phyloP scores from a whole-genome alignment of 2,113 vertebrate genomes.

The Rhagologus leucostigma region DNA sequence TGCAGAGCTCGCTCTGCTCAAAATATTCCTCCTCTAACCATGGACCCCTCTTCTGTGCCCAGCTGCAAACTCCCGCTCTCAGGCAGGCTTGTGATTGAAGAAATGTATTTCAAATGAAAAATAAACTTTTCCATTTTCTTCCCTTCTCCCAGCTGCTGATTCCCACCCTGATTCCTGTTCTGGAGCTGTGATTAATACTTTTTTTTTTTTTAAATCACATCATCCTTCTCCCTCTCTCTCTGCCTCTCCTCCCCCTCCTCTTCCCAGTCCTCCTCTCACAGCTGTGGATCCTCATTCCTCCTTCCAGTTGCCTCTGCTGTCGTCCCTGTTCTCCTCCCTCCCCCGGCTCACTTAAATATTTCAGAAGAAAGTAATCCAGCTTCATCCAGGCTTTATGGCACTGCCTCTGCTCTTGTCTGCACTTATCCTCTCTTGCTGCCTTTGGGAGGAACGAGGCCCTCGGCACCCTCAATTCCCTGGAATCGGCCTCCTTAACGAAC shows the following conservation, averaged over 20 bases:
- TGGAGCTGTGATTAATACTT: slow-evolving; percentile 58
- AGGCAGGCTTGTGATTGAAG: slow-evolving; percentile 42
- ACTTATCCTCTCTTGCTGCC: not conserved
- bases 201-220: not conserved
- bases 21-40: not conserved
- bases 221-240: slow-evolving; percentile 35
- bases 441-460: not conserved
- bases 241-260: not conserved
- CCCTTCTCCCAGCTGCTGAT: slow-evolving; percentile 67
- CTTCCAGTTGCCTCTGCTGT: not conserved
- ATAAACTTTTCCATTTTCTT: slow-evolving; percentile 64
- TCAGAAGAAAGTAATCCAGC: slow-evolving; percentile 35
- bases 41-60: not conserved
- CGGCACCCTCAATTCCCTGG: not conserved
- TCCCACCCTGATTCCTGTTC: slow-evolving; percentile 60
- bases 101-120: slow-evolving; percentile 58
- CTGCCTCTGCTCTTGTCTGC: not conserved
- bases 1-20: not conserved
- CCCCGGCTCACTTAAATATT: slow-evolving; percentile 14
- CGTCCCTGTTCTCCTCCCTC: not conserved
- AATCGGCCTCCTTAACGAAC: not conserved
- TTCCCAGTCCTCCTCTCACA: slow-evolving; percentile 34
- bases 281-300: slow-evolving; percentile 59
- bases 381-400: not conserved
- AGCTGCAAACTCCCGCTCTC: slow-evolving; percentile 43